Conservation (phyloP, 2,113 vertebrate species). For the Chaetops frenatus region DNA sequence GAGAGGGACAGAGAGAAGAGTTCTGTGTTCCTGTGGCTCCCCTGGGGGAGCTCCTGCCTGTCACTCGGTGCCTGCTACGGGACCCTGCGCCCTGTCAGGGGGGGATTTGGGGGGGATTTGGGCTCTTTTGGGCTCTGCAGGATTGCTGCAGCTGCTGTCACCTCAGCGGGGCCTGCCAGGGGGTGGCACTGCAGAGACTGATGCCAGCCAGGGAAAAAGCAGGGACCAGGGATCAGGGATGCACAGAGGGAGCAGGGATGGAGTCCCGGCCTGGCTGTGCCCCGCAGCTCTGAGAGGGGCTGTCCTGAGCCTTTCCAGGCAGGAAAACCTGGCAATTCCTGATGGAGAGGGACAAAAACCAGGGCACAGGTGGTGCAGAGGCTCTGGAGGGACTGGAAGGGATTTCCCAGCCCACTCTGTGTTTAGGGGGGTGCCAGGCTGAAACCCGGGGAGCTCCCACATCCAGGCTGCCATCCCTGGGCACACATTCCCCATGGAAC, state of each 20-base stretch:
- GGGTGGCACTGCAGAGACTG: constrained; percentile 59
- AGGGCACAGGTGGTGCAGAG: not conserved
- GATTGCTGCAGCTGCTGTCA: not conserved
- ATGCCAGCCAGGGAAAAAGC: not conserved
- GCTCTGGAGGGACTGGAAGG: not conserved
- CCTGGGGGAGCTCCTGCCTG: not conserved
- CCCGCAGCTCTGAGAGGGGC: fast-evolving
- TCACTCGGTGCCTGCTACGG: fast-evolving
- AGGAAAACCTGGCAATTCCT: not conserved
- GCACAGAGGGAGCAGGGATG: not conserved
- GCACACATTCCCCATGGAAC: fast-evolving
- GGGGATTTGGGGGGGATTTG: not conserved
- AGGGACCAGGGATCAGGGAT: fast-evolving
- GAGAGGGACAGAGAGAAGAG: not conserved
- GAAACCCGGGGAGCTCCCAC: not conserved
- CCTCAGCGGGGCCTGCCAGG: constrained; percentile 27
- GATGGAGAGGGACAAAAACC: not conserved
- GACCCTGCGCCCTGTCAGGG: fast-evolving
- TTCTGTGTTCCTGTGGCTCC: not conserved
- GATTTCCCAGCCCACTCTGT: not conserved
- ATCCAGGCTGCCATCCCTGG: not conserved
- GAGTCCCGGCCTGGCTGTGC: fast-evolving
- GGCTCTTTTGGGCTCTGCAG: not conserved
- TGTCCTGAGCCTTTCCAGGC: not conserved
- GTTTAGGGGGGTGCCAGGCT: not conserved